Conservation (phyloP, 2,113 vertebrate species). For the Oryzias woworae region DNA sequence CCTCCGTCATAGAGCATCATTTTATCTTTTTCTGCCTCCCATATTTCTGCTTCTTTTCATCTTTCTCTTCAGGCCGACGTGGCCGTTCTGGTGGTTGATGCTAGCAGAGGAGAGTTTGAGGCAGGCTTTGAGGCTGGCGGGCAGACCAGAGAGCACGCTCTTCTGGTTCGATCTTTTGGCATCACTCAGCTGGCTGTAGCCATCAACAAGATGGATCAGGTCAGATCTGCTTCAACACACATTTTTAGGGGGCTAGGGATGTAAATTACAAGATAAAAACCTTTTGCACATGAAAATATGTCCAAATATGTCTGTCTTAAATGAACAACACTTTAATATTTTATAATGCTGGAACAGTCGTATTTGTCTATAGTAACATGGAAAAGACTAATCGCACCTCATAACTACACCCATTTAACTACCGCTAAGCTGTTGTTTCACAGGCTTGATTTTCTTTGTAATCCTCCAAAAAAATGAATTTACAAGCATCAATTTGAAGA, state of each 20-base stretch:
- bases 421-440: no score
- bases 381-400: no score
- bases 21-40: background rate
- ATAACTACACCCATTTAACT: no score
- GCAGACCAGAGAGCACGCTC: conserved; percentile 95
- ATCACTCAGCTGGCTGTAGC: conserved; percentile 96
- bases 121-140: conserved; percentile 97
- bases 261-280: background rate
- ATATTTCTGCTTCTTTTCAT: background rate
- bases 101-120: conserved; percentile 96
- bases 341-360: no score
- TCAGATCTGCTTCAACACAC: conserved; percentile 43
- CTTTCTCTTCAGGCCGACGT: conserved; percentile 87
- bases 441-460: no score
- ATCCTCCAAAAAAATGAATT: no score
- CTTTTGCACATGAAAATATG: no score
- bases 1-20: background rate
- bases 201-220: conserved; percentile 99
- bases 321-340: no score
- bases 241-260: background rate
- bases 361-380: no score
- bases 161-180: conserved; percentile 95
- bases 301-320: no score
- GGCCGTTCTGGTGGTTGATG: conserved; percentile 93
- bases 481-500: no score